Evolutionary conservation across 2,888 invertebrate genomes (phyloP), one percentile per base, ranked within the genome.

Genomic region (Caenorhabditis drosophilae): DNA sequence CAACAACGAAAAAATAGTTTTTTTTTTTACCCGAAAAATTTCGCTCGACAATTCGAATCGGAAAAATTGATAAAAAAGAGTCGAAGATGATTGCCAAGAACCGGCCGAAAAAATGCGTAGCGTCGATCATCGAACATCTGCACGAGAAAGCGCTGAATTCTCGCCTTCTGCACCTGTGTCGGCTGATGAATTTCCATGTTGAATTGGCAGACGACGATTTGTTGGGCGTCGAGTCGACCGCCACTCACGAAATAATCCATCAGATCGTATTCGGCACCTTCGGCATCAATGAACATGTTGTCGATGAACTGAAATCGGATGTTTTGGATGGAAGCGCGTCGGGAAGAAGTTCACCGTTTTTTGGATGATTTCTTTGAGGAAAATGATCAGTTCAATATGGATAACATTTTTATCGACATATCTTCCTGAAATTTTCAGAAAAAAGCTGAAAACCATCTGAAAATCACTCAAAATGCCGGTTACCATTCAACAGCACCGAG

Each of bases 171-270:
- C 2, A 57, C 36, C 0, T 23, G 34, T n/a, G 64, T 57, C n/a
- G 68, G 64, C 7, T 18, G 9, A 35, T 69, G 68, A 20, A 69
- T 64, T 45, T 69, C 69, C 12, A 69, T 60, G 42, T 71, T 71
- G 47, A 67, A 61, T 42, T 71, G 71, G 26, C 71, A 71, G 45
- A 71, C 36, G 15, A 47, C 47, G 36, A 68, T 68, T 49, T 56
- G 61, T 20, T 60, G 55, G 11, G 47, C 27, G 36, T 71, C 71
- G n/a, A 71, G 62, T 15, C 49, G 42, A 4, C 67, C 64, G 15
- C 55, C 66, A n/a, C 48, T 56, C 52, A 44, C 56, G 46, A 71
- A 64, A 20, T 59, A 58, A 34, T 58, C 49, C n/a, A 71, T 50
- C 23, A 71, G 35, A 1, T 48, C 64, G 49, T 56, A 71, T 38